These are phyloP conservation scores for Thinocorus orbignyianus DNA, from an alignment of 2,113 vertebrate genomes.

Conservation along the genomic window DNA sequence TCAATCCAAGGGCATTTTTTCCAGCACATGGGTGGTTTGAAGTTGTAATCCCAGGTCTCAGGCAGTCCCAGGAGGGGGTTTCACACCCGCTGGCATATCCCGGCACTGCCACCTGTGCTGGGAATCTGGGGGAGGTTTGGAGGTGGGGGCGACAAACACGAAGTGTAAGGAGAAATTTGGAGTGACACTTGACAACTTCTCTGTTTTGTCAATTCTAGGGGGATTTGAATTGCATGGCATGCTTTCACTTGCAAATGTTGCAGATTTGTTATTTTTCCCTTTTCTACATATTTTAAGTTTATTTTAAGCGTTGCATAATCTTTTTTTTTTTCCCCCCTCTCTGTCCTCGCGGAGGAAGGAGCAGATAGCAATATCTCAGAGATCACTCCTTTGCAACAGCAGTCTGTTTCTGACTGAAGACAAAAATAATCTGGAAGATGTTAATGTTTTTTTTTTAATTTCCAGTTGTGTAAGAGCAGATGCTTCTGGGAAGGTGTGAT, in stretches of 20 bases:
- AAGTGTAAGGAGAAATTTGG: background rate
- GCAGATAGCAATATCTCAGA: background rate
- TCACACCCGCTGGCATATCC: background rate
- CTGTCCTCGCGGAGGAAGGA: background rate
- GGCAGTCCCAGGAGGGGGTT: background rate
- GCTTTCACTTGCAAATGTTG: conserved; percentile 48
- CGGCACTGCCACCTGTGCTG: background rate
- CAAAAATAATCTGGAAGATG: background rate
- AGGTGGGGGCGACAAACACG: background rate
- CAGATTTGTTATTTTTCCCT: background rate
- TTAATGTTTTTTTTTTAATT: background rate
- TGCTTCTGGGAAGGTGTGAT: background rate
- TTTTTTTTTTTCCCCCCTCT: background rate
- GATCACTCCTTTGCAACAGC: background rate
- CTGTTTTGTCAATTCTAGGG: background rate
- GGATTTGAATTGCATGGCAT: conserved; percentile 35
- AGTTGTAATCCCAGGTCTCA: fast-evolving
- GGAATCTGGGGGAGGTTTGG: background rate
- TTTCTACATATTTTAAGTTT: background rate
- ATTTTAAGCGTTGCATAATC: background rate
- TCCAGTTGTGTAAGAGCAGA: background rate
- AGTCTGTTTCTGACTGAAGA: background rate
- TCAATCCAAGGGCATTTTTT: background rate
- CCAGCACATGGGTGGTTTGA: background rate
- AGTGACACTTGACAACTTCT: background rate